Percentiles rank a stretch among this genome's conserved stretches.
These are phyloP conservation scores for Xenopus laevis DNA, from an alignment of 2,113 vertebrate genomes.

Conservation along the genomic window DNA sequence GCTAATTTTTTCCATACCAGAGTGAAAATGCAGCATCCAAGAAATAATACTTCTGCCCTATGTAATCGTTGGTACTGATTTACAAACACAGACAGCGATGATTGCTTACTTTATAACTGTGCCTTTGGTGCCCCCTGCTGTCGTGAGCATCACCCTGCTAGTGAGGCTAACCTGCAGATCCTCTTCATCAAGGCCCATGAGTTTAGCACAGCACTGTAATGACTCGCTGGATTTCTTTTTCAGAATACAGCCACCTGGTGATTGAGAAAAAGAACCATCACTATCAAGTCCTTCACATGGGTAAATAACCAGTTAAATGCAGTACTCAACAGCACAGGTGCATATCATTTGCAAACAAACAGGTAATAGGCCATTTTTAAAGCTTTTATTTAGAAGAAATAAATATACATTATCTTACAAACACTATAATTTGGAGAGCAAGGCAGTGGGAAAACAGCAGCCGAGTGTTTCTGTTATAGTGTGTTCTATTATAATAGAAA, in stretches of 20 bases:
- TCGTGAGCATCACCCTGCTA: slow-evolving; percentile 90
- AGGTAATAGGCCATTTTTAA: too few relatives aligned
- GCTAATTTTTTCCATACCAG: not conserved
- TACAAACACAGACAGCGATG: not conserved
- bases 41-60: slow-evolving; percentile 13
- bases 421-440: too few relatives aligned
- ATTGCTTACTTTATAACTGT: slow-evolving; percentile 90
- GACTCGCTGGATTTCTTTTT: slow-evolving; percentile 75
- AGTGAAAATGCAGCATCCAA: not conserved
- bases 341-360: too few relatives aligned
- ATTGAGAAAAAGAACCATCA: slow-evolving; percentile 20
- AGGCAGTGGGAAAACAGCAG: too few relatives aligned
- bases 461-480: too few relatives aligned
- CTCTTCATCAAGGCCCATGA: slow-evolving; percentile 86
- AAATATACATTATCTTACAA: too few relatives aligned
- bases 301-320: slow-evolving; percentile 14
- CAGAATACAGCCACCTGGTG: slow-evolving; percentile 84
- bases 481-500: too few relatives aligned
- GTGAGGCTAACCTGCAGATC: slow-evolving; percentile 90
- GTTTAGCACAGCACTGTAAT: slow-evolving; percentile 78
- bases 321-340: not conserved
- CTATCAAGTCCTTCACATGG: not conserved
- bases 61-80: slow-evolving; percentile 12
- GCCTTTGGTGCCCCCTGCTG: slow-evolving; percentile 94
- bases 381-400: too few relatives aligned